Base-by-base conservation (phyloP, 2,113 vertebrate species). In the Zosterops borbonicus region DNA sequence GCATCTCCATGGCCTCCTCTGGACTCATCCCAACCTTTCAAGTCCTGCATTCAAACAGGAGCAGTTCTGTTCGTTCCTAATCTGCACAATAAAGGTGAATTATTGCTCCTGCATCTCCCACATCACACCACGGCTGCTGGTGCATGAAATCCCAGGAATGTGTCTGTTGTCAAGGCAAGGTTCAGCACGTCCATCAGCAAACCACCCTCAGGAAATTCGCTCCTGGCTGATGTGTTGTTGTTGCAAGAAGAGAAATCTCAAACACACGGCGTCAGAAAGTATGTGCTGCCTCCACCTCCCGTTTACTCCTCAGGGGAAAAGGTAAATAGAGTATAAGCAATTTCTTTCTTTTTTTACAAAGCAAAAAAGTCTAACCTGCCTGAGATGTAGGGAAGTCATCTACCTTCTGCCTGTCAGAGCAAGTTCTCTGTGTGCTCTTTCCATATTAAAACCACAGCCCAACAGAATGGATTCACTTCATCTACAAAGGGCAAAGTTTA, bases 321-420 rank as follows among this genome's bases (percentile, higher is more conserved):
- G 87, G 84, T 68, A 96, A 97, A 91, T 16, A 88, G 55, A 83
- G 67, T 37, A 55, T 7, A 88, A 96, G 68, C 68, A 78, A 80
- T 82, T 91, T 52, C 15, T 87, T 84, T 81, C 35, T 37, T 35
- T 46, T 9, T n/a, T 53, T 2, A 10, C 44, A 50, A 16, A 31
- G 9, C n/a, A 52, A 55, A 59, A 63, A 27, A 35, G 10, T 29
- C 70, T 44, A 93, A 81, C 47, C 55, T 78, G 85, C 44, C 64
- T 31, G 47, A 90, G 83, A 96, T 21, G 6, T 11, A 77, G 73
- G 35, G 83, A 90, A 96, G 86, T 83, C 14, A 78, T 94, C 93
- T 83, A 90, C 78, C 73, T 83, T 50, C 80, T 95, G 86, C 90
- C 83, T 94, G 88, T 84, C 88, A 83, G 71, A 94, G 90, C 95